Evolutionary conservation across 2,888 invertebrate species (phyloP).

Genomic region (Zygogramma bicolorata): DNA sequence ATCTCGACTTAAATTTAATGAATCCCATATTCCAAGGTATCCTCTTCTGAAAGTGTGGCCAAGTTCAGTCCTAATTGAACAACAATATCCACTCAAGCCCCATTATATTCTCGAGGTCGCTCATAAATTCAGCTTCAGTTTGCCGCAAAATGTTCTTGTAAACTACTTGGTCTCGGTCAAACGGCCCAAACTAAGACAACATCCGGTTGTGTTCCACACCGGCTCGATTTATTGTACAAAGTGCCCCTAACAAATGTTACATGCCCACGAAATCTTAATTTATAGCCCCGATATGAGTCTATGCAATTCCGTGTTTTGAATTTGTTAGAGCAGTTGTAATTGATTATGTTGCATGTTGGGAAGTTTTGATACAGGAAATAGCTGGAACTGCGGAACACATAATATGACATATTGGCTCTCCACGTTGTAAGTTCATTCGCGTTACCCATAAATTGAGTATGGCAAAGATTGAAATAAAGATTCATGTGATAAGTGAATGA

Average conservation of each 20-base stretch:
- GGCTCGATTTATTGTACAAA: constrained; percentile 40
- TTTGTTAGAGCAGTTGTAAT: constrained; percentile 18
- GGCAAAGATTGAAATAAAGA: not conserved
- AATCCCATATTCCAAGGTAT: constrained; percentile 33
- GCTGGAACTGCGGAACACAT: not conserved
- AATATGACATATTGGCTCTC: not conserved
- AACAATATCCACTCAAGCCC: constrained; percentile 43
- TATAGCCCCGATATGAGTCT: constrained; percentile 14
- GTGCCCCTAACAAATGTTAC: constrained; percentile 44
- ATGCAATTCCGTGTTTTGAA: constrained; percentile 20
- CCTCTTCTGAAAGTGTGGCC: constrained; percentile 16
- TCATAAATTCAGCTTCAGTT: constrained; percentile 43
- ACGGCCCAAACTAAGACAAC: constrained; percentile 35
- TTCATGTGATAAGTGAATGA: too few species aligned
- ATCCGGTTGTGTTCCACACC: constrained; percentile 36
- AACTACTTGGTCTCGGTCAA: constrained; percentile 30
- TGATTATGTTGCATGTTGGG: constrained; percentile 13
- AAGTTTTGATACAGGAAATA: constrained; percentile 18
- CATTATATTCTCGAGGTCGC: constrained; percentile 40
- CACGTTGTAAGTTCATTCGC: not conserved
- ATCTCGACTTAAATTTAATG: constrained; percentile 30
- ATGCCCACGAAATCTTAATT: constrained; percentile 25
- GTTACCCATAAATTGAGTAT: not conserved
- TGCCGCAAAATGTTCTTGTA: constrained; percentile 45
- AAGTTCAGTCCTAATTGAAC: constrained; percentile 34